These are phyloP conservation scores for Nautilus pompilius DNA, from an alignment of 1,140 invertebrate species.

Conservation along the genomic window DNA sequence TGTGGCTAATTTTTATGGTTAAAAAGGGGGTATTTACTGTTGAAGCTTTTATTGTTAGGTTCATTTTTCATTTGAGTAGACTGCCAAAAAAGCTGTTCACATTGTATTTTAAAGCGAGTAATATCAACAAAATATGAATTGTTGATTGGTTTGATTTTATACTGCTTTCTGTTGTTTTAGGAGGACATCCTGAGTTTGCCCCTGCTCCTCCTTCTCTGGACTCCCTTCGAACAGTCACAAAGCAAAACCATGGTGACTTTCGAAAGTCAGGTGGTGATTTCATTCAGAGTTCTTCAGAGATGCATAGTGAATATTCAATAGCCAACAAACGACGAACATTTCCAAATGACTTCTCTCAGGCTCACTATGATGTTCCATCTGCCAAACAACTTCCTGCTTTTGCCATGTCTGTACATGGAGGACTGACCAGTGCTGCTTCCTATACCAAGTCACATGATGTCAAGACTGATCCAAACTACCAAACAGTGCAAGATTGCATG, in stretches of 20 bases:
- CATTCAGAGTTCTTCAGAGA: not conserved
- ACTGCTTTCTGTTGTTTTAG: not conserved
- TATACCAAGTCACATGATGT: not conserved
- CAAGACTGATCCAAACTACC: slow-evolving; percentile 25
- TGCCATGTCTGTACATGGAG: not conserved
- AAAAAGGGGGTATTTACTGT: no score
- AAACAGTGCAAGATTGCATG: slow-evolving; percentile 28
- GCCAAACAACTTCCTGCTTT: not conserved
- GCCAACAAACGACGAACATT: slow-evolving; percentile 1
- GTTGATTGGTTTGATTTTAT: not conserved
- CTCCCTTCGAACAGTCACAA: slow-evolving; percentile 35
- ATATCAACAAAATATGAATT: no score
- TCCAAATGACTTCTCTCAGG: not conserved
- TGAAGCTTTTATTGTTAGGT: no score
- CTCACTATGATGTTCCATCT: slow-evolving; percentile 1
- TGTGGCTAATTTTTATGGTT: no score
- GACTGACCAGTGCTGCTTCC: not conserved
- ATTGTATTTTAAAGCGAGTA: no score
- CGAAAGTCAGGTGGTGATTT: not conserved
- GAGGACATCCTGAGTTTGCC: slow-evolving; percentile 6
- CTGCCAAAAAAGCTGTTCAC: no score
- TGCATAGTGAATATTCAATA: not conserved
- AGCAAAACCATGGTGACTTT: not conserved
- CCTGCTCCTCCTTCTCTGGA: slow-evolving; percentile 40
- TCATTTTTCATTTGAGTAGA: no score